phyloP scores from a whole-genome alignment of 2,113 vertebrate species.

The Mobula birostris region DNA sequence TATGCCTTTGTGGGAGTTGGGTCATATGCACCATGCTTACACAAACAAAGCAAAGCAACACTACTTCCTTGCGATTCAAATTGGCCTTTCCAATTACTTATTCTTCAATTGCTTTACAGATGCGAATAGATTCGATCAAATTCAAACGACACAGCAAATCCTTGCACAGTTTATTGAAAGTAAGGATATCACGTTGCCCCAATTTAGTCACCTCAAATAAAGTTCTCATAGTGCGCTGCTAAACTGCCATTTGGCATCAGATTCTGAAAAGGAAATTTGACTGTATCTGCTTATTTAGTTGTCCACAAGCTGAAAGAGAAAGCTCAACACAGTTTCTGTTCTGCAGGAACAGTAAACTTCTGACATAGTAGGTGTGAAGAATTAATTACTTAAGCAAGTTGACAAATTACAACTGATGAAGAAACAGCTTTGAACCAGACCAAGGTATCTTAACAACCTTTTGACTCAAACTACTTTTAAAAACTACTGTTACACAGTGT shows the following conservation, averaged over 20 bases:
- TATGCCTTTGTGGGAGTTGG: neutral
- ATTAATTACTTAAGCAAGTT: neutral
- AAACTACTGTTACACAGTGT: no score
- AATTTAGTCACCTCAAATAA: neutral
- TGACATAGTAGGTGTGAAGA: neutral
- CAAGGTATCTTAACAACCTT: neutral
- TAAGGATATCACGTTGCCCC: neutral
- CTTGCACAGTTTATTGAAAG: neutral
- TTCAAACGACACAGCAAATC: neutral
- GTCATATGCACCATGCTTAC: neutral
- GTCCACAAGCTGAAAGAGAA: neutral
- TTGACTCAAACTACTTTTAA: neutral
- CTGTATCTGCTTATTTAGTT: neutral
- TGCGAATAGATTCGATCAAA: neutral
- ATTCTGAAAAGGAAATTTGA: neutral
- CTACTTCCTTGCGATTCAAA: neutral
- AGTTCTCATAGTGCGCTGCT: neutral
- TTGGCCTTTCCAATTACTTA: neutral
- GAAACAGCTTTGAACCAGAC: neutral
- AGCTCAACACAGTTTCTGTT: neutral
- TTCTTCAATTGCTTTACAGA: neutral
- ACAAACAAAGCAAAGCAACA: neutral
- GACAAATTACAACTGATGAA: neutral
- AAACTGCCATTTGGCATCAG: neutral
- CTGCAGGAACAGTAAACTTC: neutral